A percentile compares a stretch with the other conserved stretches of the same genome.
Evolutionary conservation across 2,113 vertebrate species (phyloP).

Genomic region (Pithys albifrons): DNA sequence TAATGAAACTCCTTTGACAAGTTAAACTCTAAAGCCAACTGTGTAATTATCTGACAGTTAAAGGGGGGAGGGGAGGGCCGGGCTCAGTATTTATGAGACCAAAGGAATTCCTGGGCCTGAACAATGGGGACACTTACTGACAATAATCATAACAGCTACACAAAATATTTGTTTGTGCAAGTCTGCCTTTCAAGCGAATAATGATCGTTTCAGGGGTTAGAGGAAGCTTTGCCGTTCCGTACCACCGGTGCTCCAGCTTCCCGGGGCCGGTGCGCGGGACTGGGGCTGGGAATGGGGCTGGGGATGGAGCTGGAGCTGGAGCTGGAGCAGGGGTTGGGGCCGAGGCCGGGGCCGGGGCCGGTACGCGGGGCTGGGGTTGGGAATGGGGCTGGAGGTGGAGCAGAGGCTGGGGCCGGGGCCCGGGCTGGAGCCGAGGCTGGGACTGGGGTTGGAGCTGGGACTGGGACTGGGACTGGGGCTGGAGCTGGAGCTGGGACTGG

Average conservation of each 20-base stretch:
- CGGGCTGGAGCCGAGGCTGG: neutral
- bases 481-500: rapidly evolving
- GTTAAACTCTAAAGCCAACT: constrained; percentile 82
- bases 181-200: neutral
- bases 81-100: constrained; percentile 64
- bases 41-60: constrained; percentile 78
- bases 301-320: no score
- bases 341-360: neutral
- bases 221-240: neutral
- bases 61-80: constrained; percentile 50
- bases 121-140: constrained; percentile 63
- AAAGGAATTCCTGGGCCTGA: constrained; percentile 69
- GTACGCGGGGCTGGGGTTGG: rapidly evolving
- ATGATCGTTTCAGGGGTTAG: neutral
- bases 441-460: no score
- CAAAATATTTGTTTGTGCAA: constrained; percentile 66
- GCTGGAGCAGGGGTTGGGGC: no score
- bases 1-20: constrained; percentile 77
- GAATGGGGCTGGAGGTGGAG: neutral
- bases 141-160: constrained; percentile 67
- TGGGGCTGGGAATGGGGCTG: no score
- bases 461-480: no score
- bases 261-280: no score
- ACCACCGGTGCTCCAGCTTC: no score
- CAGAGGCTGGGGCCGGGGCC: no score